Evolutionary conservation across 2,113 vertebrate genomes (phyloP).

Genomic region (Nettapus auritus): DNA sequence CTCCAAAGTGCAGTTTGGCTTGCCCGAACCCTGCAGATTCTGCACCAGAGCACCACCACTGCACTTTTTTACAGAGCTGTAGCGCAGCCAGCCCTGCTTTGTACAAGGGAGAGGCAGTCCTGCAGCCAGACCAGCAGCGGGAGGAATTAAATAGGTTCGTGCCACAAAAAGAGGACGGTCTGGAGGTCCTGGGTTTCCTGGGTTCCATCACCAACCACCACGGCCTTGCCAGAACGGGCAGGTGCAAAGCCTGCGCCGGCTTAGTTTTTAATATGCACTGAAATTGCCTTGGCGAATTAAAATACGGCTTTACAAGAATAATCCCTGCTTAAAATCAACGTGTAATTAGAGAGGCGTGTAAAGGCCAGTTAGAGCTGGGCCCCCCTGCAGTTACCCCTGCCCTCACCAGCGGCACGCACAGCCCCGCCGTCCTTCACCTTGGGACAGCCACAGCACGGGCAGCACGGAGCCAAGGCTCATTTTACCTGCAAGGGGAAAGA

Average conservation of each 20-base stretch:
- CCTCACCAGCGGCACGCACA: background rate
- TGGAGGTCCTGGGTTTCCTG: background rate
- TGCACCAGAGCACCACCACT: too few species aligned
- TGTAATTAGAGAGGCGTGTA: background rate
- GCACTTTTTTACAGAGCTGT: too few species aligned
- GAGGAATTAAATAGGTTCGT: background rate
- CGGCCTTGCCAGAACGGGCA: background rate
- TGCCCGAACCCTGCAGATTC: background rate
- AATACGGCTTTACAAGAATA: background rate
- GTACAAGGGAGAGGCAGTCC: too few species aligned
- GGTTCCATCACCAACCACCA: background rate
- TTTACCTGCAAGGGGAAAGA: background rate
- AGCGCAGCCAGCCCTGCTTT: too few species aligned
- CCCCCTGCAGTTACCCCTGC: background rate
- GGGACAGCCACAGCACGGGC: background rate
- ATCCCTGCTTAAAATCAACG: background rate
- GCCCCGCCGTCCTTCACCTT: background rate
- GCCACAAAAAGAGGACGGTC: background rate
- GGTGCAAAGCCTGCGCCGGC: background rate
- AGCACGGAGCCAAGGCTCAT: background rate
- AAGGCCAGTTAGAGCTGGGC: background rate
- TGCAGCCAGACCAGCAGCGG: too few species aligned
- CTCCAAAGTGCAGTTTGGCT: background rate
- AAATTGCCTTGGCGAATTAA: background rate
- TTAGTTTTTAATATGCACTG: background rate